These are phyloP conservation scores for Atrichornis clamosus DNA, from an alignment of 2,113 vertebrate genomes.

Conservation along the genomic window DNA sequence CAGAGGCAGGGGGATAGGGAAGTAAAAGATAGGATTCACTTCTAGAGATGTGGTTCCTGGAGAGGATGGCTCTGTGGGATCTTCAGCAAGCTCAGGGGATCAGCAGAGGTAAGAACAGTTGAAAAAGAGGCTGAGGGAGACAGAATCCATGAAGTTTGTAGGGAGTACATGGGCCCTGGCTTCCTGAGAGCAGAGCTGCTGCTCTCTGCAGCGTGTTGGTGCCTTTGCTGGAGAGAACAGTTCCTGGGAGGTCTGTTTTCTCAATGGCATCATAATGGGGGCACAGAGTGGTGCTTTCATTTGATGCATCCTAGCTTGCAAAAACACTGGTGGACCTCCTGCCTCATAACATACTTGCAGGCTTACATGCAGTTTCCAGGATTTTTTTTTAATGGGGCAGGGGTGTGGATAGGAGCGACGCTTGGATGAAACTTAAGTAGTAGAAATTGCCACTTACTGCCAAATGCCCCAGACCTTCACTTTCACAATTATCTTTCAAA, in stretches of 20 bases:
- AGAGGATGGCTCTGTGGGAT: background rate
- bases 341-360: background rate
- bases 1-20: background rate
- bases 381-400: background rate
- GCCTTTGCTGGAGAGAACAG: background rate
- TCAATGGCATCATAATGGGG: background rate
- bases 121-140: background rate
- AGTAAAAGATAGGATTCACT: background rate
- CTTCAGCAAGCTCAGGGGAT: background rate
- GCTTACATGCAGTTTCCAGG: background rate
- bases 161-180: background rate
- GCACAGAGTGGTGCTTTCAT: background rate
- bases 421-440: background rate
- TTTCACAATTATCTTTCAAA: background rate
- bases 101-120: background rate
- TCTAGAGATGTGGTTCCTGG: background rate
- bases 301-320: too few relatives aligned
- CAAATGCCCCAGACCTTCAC: background rate
- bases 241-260: background rate
- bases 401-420: accelerated
- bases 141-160: background rate
- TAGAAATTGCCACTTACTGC: background rate
- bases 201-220: background rate
- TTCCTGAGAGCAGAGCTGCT: background rate
- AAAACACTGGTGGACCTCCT: background rate